Evolutionary conservation across 2,797 vertebrate genomes (phyloP), one percentile per base, ranked within the genome.

Genomic region (Naso thynnoides): DNA sequence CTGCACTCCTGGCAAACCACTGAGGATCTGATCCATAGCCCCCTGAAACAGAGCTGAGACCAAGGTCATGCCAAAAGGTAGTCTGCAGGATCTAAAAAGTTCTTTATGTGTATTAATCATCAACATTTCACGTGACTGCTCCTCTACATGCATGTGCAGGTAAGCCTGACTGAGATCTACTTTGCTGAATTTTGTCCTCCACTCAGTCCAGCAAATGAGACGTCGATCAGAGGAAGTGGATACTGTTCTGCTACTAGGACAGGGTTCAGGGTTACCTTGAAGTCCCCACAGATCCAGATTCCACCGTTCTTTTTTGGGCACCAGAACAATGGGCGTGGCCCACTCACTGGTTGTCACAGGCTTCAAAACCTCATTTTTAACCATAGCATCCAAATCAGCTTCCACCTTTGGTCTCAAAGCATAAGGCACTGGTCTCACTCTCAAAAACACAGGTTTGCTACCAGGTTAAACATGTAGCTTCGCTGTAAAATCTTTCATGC

Each of bases 91-190:
- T 18, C 49, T 38, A 23, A 41, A 76, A 3, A 80, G 48, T 2
- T 60, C 72, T 3, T 54, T 72, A 2, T 68, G 45, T 16, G 53
- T 76, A 3, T 13, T 68, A 1, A 76, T 57, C 1, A 56, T 76
- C 6, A 81, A 23, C 26, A 66, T 3, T 6, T 71, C 52, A 16
- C 16, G 8, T 49, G 72, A 65, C n/a, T 54, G 1, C 19, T 60
- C 26, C 0, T 67, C 11, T 0, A 70, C 41, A 26, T 57, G 58
- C 71, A 79, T 70, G 18, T 70, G 78, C 15, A 73, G 11, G 26
- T 64, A 74, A 33, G 71, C 65, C 8, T 58, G 45, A 0, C 1
- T 19, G 0, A 67, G 66, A 16, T 74, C 53, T 5, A 64, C 47
- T 19, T 63, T 56, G 6, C 59, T 72, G 31, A 56, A 49, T 45